Base-by-base conservation (phyloP, 2,797 vertebrate genomes). In the Carduelis carduelis region DNA sequence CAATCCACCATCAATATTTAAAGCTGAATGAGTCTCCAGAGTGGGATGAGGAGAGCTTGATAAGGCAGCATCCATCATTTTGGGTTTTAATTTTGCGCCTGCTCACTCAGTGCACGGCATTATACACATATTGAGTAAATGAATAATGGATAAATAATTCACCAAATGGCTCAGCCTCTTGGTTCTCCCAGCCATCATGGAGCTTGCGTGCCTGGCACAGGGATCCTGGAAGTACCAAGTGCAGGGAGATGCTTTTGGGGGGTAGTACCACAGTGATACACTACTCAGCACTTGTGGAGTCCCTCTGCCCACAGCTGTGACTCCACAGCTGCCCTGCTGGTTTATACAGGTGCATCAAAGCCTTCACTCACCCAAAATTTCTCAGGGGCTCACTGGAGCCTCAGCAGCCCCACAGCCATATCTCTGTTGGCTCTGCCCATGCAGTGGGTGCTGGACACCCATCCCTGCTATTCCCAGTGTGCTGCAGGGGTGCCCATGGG, bases 21-120 rank as follows among this genome's bases (percentile, higher is more conserved):
- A 94, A 94, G 84, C 87, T 84, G 64, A 87, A 95, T 75, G 83
- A 91, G 91, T 95, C 93, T 94, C 93, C 79, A 66, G 93, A 96
- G 95, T 68, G 87, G 85, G 79, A 95, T 96, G 92, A 91, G 94
- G 68, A 96, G 94, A 8, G 34, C 89, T 93, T 89, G 93, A 80
- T 57, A 68, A 90, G 71, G 86, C 92, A 84, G 60, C 86, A 96
- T 92, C 89, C 81, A 93, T 96, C 90, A 95, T 83, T 87, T 52
- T 4, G 60, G 68, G 19, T 92, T 96, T 96, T 92, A 96, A 93
- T 96, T 94, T 92, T 89, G 89, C 2, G 3, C 93, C 91, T 91
- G 88, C 88, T 93, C 66, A n/a, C 80, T 94, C 52, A 7, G 56
- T 28, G 75, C 64, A 20, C 4, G 21, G 70, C 81, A 49, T 79